Percentiles rank a stretch among this genome's conserved stretches.
Evolutionary conservation across 2,797 vertebrate genomes (phyloP).

Genomic region (Brotula barbata): DNA sequence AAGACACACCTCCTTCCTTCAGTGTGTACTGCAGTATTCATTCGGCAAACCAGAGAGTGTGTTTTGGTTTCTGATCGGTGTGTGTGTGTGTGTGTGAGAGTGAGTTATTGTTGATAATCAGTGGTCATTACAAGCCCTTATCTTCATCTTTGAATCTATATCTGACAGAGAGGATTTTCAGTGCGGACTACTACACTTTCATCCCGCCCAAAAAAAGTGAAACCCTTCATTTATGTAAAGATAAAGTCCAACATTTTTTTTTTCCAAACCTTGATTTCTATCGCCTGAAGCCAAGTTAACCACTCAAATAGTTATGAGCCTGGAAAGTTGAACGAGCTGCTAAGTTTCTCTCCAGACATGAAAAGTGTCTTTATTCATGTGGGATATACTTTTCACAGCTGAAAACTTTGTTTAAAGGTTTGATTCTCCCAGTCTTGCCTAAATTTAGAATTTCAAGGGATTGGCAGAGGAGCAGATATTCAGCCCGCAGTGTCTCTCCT

Average conservation of each 20-base stretch:
- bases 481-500: slow-evolving; percentile 16
- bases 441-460: slow-evolving; percentile 29
- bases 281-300: not conserved
- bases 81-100: too few relatives aligned
- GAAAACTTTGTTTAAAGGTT: slow-evolving; percentile 1
- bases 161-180: too few relatives aligned
- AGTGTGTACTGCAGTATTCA: too few relatives aligned
- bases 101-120: too few relatives aligned
- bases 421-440: slow-evolving; percentile 16
- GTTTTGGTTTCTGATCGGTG: too few relatives aligned
- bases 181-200: too few relatives aligned
- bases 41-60: too few relatives aligned
- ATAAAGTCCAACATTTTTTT: not conserved
- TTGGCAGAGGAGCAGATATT: slow-evolving; percentile 26
- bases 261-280: slow-evolving; percentile 4
- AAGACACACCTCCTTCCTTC: too few relatives aligned
- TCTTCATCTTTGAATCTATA: too few relatives aligned
- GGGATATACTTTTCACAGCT: slow-evolving; percentile 4
- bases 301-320: slow-evolving; percentile 23
- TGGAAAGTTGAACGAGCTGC: slow-evolving; percentile 21
- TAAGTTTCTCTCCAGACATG: slow-evolving; percentile 24
- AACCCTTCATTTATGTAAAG: not conserved
- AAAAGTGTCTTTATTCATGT: slow-evolving; percentile 34
- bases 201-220: not conserved
- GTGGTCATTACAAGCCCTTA: too few relatives aligned